Percentiles rank a stretch among this genome's conserved stretches.
Evolutionary conservation across 1,140 invertebrate genomes (phyloP).

Genomic region (Cyrtorhinus lividipennis): DNA sequence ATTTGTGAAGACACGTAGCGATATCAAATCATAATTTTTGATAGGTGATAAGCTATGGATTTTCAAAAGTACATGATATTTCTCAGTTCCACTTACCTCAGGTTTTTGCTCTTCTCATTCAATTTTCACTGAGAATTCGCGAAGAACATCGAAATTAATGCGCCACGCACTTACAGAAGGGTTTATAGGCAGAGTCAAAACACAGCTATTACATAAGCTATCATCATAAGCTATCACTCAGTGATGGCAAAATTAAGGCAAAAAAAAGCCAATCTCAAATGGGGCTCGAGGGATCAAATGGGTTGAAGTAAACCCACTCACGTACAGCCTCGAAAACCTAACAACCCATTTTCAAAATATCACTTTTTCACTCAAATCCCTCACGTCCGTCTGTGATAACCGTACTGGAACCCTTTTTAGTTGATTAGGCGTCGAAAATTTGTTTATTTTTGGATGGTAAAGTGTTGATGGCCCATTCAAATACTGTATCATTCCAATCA

Average conservation of each 20-base stretch:
- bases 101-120: background rate
- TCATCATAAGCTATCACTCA: background rate
- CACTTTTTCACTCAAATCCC: too few relatives aligned
- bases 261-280: background rate
- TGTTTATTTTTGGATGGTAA: too few relatives aligned
- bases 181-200: background rate
- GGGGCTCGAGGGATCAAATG: conserved; percentile 1
- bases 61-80: background rate
- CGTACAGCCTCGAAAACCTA: too few relatives aligned
- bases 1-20: background rate
- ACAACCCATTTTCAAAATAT: too few relatives aligned
- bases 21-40: background rate
- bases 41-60: background rate
- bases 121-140: background rate
- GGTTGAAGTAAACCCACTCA: too few relatives aligned
- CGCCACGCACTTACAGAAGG: background rate
- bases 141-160: background rate
- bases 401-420: too few relatives aligned
- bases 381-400: too few relatives aligned
- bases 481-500: too few relatives aligned
- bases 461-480: too few relatives aligned
- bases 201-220: too few relatives aligned
- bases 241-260: background rate
- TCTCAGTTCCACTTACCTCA: background rate
- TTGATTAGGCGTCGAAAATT: too few relatives aligned